Conservation (phyloP, 2,888 invertebrate genomes). For the Chrysolina americana region DNA sequence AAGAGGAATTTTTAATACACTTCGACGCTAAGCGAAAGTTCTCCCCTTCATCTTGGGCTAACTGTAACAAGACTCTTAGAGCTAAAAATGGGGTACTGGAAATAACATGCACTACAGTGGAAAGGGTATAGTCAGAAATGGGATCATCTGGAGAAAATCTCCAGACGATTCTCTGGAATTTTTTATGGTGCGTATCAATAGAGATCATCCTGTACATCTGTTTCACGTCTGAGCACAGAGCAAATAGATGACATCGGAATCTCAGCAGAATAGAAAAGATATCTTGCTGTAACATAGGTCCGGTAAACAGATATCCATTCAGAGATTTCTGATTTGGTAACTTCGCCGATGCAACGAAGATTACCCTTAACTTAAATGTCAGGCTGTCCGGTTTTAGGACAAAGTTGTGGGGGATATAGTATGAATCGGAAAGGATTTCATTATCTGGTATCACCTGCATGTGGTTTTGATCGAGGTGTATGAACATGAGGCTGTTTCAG, state of each 20-base stretch:
- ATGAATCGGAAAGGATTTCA: no score
- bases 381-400: no score
- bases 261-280: constrained; percentile 21
- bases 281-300: constrained; percentile 33
- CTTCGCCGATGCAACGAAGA: constrained; percentile 30
- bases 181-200: not conserved
- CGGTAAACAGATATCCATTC: constrained; percentile 28
- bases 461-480: no score
- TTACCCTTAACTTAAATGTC: constrained; percentile 18
- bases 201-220: constrained; percentile 33
- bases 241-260: constrained; percentile 8
- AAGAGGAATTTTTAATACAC: not conserved
- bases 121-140: not conserved
- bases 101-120: constrained; percentile 21
- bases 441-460: no score
- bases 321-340: constrained; percentile 7
- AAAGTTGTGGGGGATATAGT: no score
- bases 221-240: constrained; percentile 29
- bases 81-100: constrained; percentile 20
- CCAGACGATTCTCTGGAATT: not conserved
- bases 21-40: not conserved
- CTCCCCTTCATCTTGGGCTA: constrained; percentile 26
- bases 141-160: constrained; percentile 2
- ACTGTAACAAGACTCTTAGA: constrained; percentile 3
- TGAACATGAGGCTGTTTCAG: no score